phyloP scores from a whole-genome alignment of 2,113 vertebrate species.

The Oostethus manadensis region DNA sequence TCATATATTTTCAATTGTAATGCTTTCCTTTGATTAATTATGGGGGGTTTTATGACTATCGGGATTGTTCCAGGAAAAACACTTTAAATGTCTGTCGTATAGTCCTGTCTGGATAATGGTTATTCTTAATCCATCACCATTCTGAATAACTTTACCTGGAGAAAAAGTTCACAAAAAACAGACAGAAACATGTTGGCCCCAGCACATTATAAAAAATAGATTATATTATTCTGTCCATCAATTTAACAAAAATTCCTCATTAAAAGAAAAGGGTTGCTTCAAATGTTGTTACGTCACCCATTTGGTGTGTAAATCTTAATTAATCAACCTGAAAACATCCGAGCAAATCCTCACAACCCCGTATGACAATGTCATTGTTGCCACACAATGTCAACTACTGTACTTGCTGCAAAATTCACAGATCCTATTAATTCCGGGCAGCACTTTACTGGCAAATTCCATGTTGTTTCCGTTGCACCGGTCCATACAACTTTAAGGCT shows the following conservation, averaged over 20 bases:
- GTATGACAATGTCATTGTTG: constrained; percentile 10
- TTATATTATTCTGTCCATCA: not conserved
- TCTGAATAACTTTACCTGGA: too few relatives aligned
- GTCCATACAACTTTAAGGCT: constrained; percentile 84
- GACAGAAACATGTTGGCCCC: not conserved
- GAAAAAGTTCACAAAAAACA: constrained; percentile 2
- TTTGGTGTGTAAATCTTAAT: constrained; percentile 27
- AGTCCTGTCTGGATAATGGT: too few relatives aligned
- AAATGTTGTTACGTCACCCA: not conserved
- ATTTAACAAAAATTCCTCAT: not conserved
- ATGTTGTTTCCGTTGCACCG: constrained; percentile 59
- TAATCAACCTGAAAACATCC: constrained; percentile 14
- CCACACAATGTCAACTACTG: constrained; percentile 35
- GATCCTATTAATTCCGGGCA: constrained; percentile 54
- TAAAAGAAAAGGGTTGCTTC: not conserved
- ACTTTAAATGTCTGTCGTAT: too few relatives aligned
- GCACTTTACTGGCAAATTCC: constrained; percentile 51
- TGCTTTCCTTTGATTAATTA: too few relatives aligned
- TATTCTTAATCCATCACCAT: too few relatives aligned
- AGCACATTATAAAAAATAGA: too few relatives aligned
- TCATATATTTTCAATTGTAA: too few relatives aligned
- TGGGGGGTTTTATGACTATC: too few relatives aligned
- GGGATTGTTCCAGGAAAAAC: too few relatives aligned
- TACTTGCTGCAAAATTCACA: constrained; percentile 25
- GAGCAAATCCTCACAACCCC: constrained; percentile 6